Evolutionary conservation across 2,797 vertebrate species (phyloP).

Genomic region (Scarus forsteni): DNA sequence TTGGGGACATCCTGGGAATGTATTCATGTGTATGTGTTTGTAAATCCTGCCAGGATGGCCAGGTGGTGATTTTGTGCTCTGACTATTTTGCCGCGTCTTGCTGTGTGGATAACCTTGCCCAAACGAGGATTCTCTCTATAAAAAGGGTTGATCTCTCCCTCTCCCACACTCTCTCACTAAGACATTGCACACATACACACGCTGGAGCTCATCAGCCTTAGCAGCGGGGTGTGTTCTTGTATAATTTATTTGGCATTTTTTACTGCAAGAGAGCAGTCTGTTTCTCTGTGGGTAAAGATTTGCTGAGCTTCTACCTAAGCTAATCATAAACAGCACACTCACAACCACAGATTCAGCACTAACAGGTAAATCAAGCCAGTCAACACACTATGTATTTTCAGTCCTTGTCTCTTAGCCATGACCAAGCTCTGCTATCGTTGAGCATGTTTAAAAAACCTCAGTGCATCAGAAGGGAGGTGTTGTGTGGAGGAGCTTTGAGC

Average conservation of each 20-base stretch:
- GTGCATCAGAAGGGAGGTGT: background rate
- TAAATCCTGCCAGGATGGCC: constrained; percentile 46
- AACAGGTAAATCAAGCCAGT: constrained; percentile 20
- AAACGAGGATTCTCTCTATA: constrained; percentile 25
- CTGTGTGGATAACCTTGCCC: constrained; percentile 47
- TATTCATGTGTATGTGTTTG: constrained; percentile 1
- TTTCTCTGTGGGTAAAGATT: constrained; percentile 30
- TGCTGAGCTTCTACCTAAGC: constrained; percentile 25
- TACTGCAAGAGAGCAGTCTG: constrained; percentile 15
- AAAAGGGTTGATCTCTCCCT: background rate
- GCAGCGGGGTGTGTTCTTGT: constrained; percentile 28
- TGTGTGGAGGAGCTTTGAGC: background rate
- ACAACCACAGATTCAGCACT: constrained; percentile 2
- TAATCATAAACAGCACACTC: constrained; percentile 36
- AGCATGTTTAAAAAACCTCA: background rate
- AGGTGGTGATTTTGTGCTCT: constrained; percentile 78
- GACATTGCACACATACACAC: constrained; percentile 6
- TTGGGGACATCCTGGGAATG: background rate
- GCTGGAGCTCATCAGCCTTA: constrained; percentile 33
- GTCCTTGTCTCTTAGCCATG: background rate
- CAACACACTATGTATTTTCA: constrained; percentile 12
- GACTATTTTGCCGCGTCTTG: constrained; percentile 54
- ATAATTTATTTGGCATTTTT: constrained; percentile 36
- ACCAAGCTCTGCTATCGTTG: background rate
- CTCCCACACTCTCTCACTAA: background rate